These are phyloP conservation scores for Borostomias antarcticus DNA, from an alignment of 2,797 vertebrate genomes.

Conservation along the genomic window DNA sequence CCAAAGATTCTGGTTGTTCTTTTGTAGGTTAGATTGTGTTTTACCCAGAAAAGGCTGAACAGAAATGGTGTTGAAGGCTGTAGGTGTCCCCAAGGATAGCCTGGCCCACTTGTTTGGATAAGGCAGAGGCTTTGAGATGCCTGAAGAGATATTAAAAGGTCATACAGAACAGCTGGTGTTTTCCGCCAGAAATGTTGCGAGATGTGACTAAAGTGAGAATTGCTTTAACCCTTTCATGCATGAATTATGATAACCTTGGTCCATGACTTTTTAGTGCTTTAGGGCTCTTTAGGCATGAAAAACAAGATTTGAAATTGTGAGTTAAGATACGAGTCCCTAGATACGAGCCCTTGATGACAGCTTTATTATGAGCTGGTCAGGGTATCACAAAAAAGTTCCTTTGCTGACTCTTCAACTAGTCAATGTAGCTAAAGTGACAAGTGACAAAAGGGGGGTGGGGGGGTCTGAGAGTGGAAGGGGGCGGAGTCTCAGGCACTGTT, in stretches of 20 bases:
- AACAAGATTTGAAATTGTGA: too few relatives aligned
- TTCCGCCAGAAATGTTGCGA: conserved; percentile 26
- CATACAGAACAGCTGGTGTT: conserved; percentile 49
- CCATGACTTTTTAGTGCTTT: too few relatives aligned
- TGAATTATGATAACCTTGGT: too few relatives aligned
- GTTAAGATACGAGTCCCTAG: conserved; percentile 24
- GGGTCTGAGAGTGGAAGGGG: too few relatives aligned
- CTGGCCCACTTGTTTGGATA: too few relatives aligned
- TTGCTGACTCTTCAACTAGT: conserved; percentile 38
- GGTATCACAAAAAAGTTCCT: not conserved
- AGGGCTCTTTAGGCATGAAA: too few relatives aligned
- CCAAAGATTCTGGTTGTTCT: conserved; percentile 1
- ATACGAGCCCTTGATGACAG: conserved; percentile 36
- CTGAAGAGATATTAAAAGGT: conserved; percentile 47
- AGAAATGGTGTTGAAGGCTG: conserved; percentile 28
- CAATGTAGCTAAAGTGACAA: conserved; percentile 44
- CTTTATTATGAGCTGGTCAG: conserved; percentile 38
- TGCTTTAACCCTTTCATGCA: too few relatives aligned
- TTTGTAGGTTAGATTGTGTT: too few relatives aligned
- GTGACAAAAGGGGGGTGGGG: too few relatives aligned
- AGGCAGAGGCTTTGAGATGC: conserved; percentile 25
- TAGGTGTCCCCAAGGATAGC: conserved; percentile 25
- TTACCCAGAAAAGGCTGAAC: conserved; percentile 37
- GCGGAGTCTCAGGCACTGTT: too few relatives aligned
- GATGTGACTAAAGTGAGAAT: conserved; percentile 46